Conservation (phyloP, 1,140 invertebrate genomes). For the Oryzaephilus surinamensis region DNA sequence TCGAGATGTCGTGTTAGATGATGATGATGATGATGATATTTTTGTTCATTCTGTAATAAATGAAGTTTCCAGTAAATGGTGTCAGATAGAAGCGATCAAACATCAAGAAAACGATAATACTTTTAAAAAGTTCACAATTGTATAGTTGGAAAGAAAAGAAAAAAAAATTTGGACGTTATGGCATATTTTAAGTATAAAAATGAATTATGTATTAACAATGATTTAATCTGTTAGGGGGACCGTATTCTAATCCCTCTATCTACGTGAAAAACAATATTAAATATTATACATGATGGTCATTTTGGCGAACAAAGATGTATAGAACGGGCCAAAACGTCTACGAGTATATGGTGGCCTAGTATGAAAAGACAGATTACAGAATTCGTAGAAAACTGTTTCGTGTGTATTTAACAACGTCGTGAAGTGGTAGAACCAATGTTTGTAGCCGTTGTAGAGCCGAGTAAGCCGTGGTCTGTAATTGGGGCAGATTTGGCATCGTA, state of each 20-base stretch:
- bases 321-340: neutral
- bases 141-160: neutral
- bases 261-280: too few species aligned
- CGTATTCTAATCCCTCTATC: too few species aligned
- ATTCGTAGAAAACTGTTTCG: neutral
- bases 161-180: too few species aligned
- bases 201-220: too few species aligned
- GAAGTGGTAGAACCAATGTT: conserved; percentile 2
- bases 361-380: neutral
- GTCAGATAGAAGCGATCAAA: neutral
- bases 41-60: neutral
- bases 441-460: neutral
- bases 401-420: conserved; percentile 1
- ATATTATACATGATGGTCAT: too few species aligned
- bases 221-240: too few species aligned
- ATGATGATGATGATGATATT: too few species aligned
- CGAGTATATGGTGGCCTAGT: conserved; percentile 8
- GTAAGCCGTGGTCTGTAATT: conserved; percentile 1
- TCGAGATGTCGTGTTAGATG: too few species aligned
- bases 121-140: neutral
- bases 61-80: neutral
- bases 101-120: neutral
- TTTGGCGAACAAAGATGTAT: conserved; percentile 1
- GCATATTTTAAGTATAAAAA: too few species aligned
- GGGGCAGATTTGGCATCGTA: conserved; percentile 3